A percentile compares a stretch with the other conserved stretches of the same genome.
Evolutionary conservation across 2,888 invertebrate species (phyloP).

Genomic region (Acleris cristana): DNA sequence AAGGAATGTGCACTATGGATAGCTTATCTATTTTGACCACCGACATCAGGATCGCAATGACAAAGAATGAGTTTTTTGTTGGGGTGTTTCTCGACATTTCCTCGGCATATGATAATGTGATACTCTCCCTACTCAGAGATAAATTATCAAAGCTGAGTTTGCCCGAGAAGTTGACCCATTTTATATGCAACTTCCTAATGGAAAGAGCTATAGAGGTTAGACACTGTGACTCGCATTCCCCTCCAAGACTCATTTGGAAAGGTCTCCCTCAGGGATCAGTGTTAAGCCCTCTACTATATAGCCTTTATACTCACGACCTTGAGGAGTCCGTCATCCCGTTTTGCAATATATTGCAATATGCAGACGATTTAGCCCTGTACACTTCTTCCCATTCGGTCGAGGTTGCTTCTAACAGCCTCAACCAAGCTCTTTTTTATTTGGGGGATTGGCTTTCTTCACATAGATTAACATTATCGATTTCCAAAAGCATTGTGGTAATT

Average conservation of each 20-base stretch:
- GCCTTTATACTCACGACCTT: not conserved
- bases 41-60: not conserved
- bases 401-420: not conserved
- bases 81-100: not conserved
- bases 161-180: not conserved
- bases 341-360: too few species aligned
- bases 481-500: not conserved
- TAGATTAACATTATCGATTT: not conserved
- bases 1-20: conserved; percentile 18
- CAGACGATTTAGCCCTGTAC: too few species aligned
- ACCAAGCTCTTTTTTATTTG: not conserved
- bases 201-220: too few species aligned
- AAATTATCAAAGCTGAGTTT: conserved; percentile 1
- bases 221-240: too few species aligned
- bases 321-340: not conserved
- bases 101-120: not conserved
- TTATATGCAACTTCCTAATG: too few species aligned
- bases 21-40: not conserved
- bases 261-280: too few species aligned
- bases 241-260: too few species aligned
- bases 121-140: conserved; percentile 2
- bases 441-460: not conserved
- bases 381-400: not conserved
- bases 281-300: not conserved
- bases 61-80: not conserved